Base-by-base conservation (phyloP, 2,888 invertebrate genomes). In the Dynastes grantii region DNA sequence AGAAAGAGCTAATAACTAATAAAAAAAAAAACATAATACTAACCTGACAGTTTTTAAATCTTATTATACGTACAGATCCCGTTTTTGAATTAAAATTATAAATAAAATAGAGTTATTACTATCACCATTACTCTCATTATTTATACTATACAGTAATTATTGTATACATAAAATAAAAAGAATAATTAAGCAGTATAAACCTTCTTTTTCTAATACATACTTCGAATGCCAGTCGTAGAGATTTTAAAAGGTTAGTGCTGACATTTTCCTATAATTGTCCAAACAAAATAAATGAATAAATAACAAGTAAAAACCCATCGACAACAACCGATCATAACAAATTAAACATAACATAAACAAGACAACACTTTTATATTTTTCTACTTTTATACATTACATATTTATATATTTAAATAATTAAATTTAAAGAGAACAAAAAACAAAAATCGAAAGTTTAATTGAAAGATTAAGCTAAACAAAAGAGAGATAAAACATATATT, bases 321-420 rank as follows among this genome's bases (percentile, higher is more conserved):
- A 32, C 27, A 61, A 61, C 13, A 58, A 58, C 22, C 16, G 22
- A 58, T 16, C n/a, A 53, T 16, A 53, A 16, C 16, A 53, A 53
- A 58, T 22, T 22, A 58, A 63, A 29, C 8, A 61, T 22, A 29
- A 61, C 22, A 61, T 45, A 61, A 29, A 61, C 11, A 61, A 61
- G 22, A 61, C 61, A 87, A 87, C 87, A 86, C 86, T 88, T 87
- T 88, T 87, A 87, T 88, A 88, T 88, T 88, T 88, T 88, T 88
- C 87, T 88, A 88, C 88, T 88, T 88, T 88, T 88, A 88, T 88
- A 87, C 87, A 87, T 80, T 88, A 87, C 87, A 87, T 80, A 86
- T 87, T 37, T 86, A 86, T 88, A 87, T 87, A 88, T 87, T 87
- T 87, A 61, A 53, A 53, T 53, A 53, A 61, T 61, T 27, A 29